These are phyloP conservation scores for Trachelus troglodyta DNA, from an alignment of 2,888 invertebrate species.

Conservation along the genomic window DNA sequence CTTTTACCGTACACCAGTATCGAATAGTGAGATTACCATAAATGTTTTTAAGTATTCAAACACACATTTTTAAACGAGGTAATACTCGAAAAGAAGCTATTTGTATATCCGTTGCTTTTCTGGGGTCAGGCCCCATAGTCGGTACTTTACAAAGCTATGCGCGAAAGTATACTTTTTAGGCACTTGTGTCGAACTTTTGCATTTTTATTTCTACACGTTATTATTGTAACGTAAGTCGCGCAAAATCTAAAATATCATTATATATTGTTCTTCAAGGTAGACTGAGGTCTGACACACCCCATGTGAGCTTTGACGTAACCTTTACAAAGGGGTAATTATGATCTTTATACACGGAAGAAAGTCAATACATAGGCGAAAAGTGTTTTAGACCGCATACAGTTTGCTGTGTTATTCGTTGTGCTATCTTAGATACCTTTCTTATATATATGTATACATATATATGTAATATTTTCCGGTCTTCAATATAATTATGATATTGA, in stretches of 20 bases:
- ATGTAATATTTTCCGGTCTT: not conserved
- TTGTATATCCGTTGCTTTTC: not conserved
- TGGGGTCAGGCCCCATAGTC: not conserved
- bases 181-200: no score
- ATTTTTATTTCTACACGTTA: no score
- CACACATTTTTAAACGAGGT: not conserved
- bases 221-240: no score
- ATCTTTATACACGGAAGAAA: not conserved
- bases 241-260: not conserved
- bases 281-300: not conserved
- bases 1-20: no score
- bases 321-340: not conserved
- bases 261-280: not conserved
- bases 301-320: no score
- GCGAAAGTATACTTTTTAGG: not conserved
- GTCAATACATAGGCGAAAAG: no score
- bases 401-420: no score
- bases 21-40: not conserved
- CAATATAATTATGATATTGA: not conserved
- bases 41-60: not conserved
- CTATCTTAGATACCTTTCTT: no score
- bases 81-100: not conserved
- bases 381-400: not conserved
- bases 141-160: not conserved
- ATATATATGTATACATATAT: no score